Evolutionary conservation across 2,797 vertebrate species (phyloP), one percentile per base, ranked within the genome.

Genomic region (Mastacembelus armatus): DNA sequence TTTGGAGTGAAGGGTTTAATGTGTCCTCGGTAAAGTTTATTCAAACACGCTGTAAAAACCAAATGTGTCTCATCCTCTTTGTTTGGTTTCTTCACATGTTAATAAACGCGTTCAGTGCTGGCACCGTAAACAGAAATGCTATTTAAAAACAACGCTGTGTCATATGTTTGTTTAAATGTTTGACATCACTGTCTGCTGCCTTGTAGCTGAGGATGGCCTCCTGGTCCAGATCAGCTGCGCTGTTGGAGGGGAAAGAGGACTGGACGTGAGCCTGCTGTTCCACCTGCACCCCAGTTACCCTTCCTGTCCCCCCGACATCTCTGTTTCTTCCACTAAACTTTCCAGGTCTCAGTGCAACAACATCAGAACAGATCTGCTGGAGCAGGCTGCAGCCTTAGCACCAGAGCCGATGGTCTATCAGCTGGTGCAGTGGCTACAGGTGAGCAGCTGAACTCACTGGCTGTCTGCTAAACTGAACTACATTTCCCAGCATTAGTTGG

Each of bases 261-360:
- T 19, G 69, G 58, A 69, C 1, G 19, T 82, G 30, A 72, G 57
- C 4, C 70, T 97, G 55, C 50, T 93, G 29, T 97, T 98, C 92
- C 91, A 93, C 61, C 85, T 98, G 71, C 92, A 93, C 3, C 85
- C 89, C 22, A 50, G 21, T 51, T 98, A 97, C 86, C 96, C 96
- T 2, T 88, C 65, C 38, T 76, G 81, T 67, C 77, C 86, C 6
- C 96, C 96, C 0, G 87, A 93, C 51, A 85, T 98, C 84, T 96
- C 95, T 0, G 81, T 98, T 74, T 90, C 69, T 61, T 96, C 95
- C 35, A 78, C 91, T 3, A 74, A 61, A 66, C 92, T 98, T 45
- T 95, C 94, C 7, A 91, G 94, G 78, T 88, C 86, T 51, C 95
- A 94, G 1, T 94, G 95, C 74, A 50, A 48, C 16, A 1, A 4